Percentiles rank a stretch among this genome's conserved stretches.
phyloP scores from a whole-genome alignment of 2,113 vertebrate genomes.

The Falco punctatus region DNA sequence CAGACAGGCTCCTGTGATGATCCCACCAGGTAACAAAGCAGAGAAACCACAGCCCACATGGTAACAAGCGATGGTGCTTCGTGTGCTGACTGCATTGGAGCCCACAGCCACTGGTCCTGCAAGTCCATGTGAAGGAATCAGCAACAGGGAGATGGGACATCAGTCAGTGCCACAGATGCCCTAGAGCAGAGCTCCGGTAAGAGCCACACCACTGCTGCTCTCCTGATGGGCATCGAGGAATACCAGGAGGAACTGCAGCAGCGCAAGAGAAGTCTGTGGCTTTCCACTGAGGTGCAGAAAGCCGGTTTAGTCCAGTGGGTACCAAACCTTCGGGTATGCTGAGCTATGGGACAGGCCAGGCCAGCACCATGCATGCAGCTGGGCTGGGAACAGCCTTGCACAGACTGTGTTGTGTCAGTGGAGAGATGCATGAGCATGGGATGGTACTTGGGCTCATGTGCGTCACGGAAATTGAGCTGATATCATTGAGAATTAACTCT shows the following conservation, averaged over 20 bases:
- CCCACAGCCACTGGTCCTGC: neutral
- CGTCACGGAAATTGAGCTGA: neutral
- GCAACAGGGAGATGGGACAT: neutral
- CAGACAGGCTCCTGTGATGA: rapidly evolving
- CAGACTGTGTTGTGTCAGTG: rapidly evolving
- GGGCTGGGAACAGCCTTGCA: neutral
- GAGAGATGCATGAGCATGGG: rapidly evolving
- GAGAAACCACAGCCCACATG: neutral
- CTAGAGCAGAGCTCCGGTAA: neutral
- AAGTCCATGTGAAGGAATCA: no score
- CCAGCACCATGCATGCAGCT: rapidly evolving
- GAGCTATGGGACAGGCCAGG: neutral
- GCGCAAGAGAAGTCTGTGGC: neutral
- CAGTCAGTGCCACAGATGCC: rapidly evolving
- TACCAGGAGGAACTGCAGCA: rapidly evolving
- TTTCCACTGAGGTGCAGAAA: neutral
- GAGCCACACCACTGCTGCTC: neutral
- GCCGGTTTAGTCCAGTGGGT: neutral
- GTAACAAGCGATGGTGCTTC: no score
- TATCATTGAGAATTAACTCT: neutral
- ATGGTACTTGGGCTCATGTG: rapidly evolving
- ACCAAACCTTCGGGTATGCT: neutral
- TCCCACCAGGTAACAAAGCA: neutral
- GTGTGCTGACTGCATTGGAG: rapidly evolving
- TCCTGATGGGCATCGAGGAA: neutral